Evolutionary conservation across 2,797 vertebrate genomes (phyloP).

Genomic region (Poecilia picta): DNA sequence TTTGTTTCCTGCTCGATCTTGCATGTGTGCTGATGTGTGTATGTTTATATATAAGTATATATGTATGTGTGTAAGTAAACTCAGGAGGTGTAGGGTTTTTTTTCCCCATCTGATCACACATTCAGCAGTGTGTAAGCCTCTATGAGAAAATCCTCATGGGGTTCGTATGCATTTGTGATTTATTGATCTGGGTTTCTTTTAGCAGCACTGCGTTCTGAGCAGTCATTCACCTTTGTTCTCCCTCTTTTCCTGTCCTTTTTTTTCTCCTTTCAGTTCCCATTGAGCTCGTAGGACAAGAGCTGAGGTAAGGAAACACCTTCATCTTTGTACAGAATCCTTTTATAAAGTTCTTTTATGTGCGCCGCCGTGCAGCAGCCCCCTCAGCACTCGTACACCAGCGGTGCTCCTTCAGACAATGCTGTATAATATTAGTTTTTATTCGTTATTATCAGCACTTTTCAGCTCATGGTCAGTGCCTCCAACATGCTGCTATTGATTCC

Average conservation of each 20-base stretch:
- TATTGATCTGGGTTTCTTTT: constrained; percentile 80
- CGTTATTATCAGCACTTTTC: constrained; percentile 49
- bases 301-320: constrained; percentile 85
- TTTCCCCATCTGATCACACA: constrained; percentile 54
- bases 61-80: constrained; percentile 16
- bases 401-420: constrained; percentile 40
- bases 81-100: constrained; percentile 33
- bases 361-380: constrained; percentile 18
- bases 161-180: constrained; percentile 75
- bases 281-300: constrained; percentile 91
- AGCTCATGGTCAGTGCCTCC: constrained; percentile 49
- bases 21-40: neutral
- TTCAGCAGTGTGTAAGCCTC: constrained; percentile 63
- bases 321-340: constrained; percentile 59
- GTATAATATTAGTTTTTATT: constrained; percentile 47
- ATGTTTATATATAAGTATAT: neutral
- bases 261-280: constrained; percentile 80
- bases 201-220: constrained; percentile 63
- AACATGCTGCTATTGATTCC: constrained; percentile 64
- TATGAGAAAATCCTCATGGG: constrained; percentile 64
- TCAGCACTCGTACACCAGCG: constrained; percentile 24
- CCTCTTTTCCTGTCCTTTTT: constrained; percentile 9
- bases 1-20: constrained; percentile 40
- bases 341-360: constrained; percentile 62
- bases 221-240: constrained; percentile 72